These are phyloP conservation scores for Drosophila seguyi DNA, from an alignment of 1,140 invertebrate species.

Conservation along the genomic window DNA sequence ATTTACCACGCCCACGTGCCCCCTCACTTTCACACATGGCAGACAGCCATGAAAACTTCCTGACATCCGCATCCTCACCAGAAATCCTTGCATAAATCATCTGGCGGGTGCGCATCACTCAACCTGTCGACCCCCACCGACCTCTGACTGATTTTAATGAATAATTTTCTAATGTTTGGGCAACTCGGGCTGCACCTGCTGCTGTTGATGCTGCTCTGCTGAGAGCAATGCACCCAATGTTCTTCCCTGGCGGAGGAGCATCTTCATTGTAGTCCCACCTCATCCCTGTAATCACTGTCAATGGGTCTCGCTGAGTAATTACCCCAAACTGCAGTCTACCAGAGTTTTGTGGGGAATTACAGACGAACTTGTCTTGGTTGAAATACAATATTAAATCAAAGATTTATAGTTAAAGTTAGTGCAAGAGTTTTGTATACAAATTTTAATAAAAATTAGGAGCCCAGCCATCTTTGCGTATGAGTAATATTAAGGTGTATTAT, in stretches of 20 bases:
- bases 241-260: background rate
- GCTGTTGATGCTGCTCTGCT: background rate
- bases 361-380: slow-evolving; percentile 18
- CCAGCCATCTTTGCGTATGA: background rate
- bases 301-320: slow-evolving; percentile 36
- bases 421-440: background rate
- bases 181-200: slow-evolving; percentile 31
- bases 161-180: slow-evolving; percentile 72
- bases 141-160: slow-evolving; percentile 64
- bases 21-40: slow-evolving; percentile 47
- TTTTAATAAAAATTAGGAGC: background rate
- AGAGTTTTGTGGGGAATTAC: slow-evolving; percentile 9
- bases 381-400: background rate
- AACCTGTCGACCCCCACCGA: slow-evolving; percentile 52
- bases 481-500: background rate
- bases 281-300: slow-evolving; percentile 15
- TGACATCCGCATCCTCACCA: slow-evolving; percentile 31
- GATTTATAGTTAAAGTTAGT: background rate
- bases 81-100: slow-evolving; percentile 63
- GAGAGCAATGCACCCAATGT: slow-evolving; percentile 27
- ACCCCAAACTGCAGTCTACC: slow-evolving; percentile 19
- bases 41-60: slow-evolving; percentile 50
- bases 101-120: slow-evolving; percentile 55
- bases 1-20: slow-evolving; percentile 14
- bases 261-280: slow-evolving; percentile 12